phyloP scores from a whole-genome alignment of 2,888 invertebrate genomes.

The Galerucella pusilla region DNA sequence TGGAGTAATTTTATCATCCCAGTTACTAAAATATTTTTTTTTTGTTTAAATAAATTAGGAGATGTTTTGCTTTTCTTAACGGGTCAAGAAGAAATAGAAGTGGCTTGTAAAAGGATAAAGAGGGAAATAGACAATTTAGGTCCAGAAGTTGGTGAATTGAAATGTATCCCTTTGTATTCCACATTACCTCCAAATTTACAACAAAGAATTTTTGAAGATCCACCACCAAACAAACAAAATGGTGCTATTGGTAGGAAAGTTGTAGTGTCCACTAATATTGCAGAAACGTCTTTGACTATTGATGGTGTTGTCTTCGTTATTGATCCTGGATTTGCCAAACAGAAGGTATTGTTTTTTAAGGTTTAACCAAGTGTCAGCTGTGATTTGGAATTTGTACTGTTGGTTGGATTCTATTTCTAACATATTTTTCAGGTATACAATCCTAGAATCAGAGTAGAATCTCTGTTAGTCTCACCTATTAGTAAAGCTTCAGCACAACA shows the following conservation, averaged over 20 bases:
- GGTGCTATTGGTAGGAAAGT: constrained; percentile 83
- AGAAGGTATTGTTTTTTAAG: constrained; percentile 71
- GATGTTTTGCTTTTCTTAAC: constrained; percentile 54
- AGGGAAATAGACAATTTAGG: constrained; percentile 96
- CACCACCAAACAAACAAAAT: constrained; percentile 88
- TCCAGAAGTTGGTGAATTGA: constrained; percentile 95
- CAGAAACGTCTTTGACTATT: constrained; percentile 98
- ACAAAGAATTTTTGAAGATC: constrained; percentile 96
- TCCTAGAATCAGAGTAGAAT: constrained; percentile 87
- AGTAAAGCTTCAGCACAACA: constrained; percentile 99
- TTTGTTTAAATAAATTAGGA: constrained; percentile 36
- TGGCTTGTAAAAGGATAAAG: constrained; percentile 97
- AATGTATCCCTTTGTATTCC: constrained; percentile 98
- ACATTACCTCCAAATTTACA: constrained; percentile 97
- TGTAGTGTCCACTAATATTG: constrained; percentile 99
- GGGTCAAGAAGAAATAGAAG: constrained; percentile 95
- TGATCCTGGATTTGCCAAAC: constrained; percentile 99
- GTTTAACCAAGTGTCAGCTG: too few relatives aligned
- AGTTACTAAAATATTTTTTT: constrained; percentile 59
- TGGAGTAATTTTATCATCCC: not conserved
- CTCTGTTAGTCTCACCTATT: constrained; percentile 96
- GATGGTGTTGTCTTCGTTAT: constrained; percentile 99
- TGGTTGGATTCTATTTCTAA: not conserved
- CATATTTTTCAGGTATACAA: constrained; percentile 65
- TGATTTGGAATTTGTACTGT: too few relatives aligned